Conservation (phyloP, 2,888 invertebrate species). For the Drosophila koepferae region DNA sequence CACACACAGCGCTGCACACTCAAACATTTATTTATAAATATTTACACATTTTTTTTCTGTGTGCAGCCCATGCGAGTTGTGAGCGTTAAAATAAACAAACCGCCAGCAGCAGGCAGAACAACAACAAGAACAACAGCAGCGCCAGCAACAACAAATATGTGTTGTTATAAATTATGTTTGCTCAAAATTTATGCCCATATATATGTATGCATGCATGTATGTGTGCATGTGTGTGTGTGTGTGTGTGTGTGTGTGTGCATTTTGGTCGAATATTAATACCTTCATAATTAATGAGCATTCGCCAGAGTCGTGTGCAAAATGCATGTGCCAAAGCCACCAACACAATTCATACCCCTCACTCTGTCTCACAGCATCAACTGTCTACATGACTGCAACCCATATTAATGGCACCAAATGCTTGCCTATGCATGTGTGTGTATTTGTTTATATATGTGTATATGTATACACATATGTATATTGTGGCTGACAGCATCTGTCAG, state of each 20-base stretch:
- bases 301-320: slow-evolving; percentile 69
- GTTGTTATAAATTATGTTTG: slow-evolving; percentile 78
- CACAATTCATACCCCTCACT: slow-evolving; percentile 26
- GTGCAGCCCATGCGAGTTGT: slow-evolving; percentile 40
- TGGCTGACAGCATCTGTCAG: slow-evolving; percentile 81
- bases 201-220: slow-evolving; percentile 3
- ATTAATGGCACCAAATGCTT: slow-evolving; percentile 44
- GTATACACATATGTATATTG: slow-evolving; percentile 49
- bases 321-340: slow-evolving; percentile 68
- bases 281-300: slow-evolving; percentile 80
- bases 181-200: slow-evolving; percentile 71
- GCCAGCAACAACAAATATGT: slow-evolving; percentile 46
- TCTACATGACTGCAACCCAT: slow-evolving; percentile 40
- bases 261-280: slow-evolving; percentile 78
- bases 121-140: slow-evolving; percentile 36
- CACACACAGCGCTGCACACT: slow-evolving; percentile 4
- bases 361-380: not conserved
- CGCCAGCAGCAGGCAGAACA: slow-evolving; percentile 54
- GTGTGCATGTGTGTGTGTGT: slow-evolving; percentile 12
- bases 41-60: slow-evolving; percentile 53
- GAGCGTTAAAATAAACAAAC: slow-evolving; percentile 63
- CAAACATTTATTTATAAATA: slow-evolving; percentile 64
- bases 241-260: slow-evolving; percentile 47
- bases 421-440: slow-evolving; percentile 22
- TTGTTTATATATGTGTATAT: slow-evolving; percentile 28